A percentile compares a stretch with the other conserved stretches of the same genome.
Evolutionary conservation across 1,140 invertebrate species (phyloP).

Genomic region (Leptinotarsa defecta): DNA sequence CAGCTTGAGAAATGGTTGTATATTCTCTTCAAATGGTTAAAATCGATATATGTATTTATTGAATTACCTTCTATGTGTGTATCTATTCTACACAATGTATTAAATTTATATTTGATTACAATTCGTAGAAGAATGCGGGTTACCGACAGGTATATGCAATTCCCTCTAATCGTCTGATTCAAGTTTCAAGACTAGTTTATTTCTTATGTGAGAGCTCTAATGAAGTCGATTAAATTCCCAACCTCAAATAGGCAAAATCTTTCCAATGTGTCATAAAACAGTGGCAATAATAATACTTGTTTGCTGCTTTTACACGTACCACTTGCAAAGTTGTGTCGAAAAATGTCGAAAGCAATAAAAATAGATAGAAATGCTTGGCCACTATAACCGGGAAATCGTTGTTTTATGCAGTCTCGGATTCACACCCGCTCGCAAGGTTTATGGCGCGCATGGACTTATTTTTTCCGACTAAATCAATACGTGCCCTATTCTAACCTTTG

Average conservation of each 20-base stretch:
- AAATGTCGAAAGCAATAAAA: not conserved
- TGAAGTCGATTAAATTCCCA: too few species aligned
- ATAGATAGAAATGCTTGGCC: not conserved
- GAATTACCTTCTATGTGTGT: too few species aligned
- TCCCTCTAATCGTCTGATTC: too few species aligned
- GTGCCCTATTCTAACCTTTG: constrained; percentile 16
- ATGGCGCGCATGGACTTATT: constrained; percentile 51
- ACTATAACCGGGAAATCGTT: constrained; percentile 40
- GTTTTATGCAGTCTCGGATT: constrained; percentile 47
- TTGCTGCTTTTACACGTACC: not conserved
- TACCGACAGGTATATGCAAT: too few species aligned
- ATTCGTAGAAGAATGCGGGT: too few species aligned
- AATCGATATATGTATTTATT: too few species aligned
- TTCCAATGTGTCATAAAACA: not conserved
- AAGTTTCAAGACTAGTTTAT: too few species aligned
- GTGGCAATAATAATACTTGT: not conserved
- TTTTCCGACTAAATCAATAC: constrained; percentile 50
- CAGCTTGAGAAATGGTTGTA: too few species aligned
- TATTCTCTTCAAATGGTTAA: too few species aligned
- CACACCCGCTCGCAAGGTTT: constrained; percentile 40
- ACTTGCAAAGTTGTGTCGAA: not conserved
- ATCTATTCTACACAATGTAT: too few species aligned
- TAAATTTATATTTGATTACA: too few species aligned
- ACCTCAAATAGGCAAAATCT: not conserved
- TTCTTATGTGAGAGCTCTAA: too few species aligned